phyloP scores from a whole-genome alignment of 2,113 vertebrate genomes.

The Otus sunia region DNA sequence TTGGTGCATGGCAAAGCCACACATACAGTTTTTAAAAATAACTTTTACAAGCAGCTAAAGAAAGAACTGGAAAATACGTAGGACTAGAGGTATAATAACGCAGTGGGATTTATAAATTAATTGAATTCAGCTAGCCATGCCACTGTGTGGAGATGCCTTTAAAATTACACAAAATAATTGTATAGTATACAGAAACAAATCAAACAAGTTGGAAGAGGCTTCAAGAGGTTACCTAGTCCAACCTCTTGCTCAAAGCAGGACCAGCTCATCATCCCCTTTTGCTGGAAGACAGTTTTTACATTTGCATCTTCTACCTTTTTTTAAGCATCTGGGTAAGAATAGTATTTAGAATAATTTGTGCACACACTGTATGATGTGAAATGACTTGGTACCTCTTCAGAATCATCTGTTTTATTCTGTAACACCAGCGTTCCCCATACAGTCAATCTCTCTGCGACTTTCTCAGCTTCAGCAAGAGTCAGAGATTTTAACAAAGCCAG shows the following conservation, averaged over 20 bases:
- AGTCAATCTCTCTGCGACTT: conserved; percentile 80
- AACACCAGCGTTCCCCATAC: conserved; percentile 83
- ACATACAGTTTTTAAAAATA: not conserved
- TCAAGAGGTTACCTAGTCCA: not conserved
- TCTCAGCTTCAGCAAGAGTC: conserved; percentile 74
- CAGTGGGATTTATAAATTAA: not conserved
- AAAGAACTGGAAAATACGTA: not conserved
- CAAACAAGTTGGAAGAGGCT: not conserved
- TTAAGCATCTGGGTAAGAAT: not conserved
- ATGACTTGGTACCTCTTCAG: conserved; percentile 72
- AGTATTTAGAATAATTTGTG: not conserved
- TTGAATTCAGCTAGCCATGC: not conserved
- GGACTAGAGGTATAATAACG: not conserved
- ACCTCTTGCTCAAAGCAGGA: not conserved
- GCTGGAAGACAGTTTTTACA: not conserved
- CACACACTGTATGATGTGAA: not conserved
- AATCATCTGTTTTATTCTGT: conserved; percentile 77
- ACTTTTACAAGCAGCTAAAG: not conserved
- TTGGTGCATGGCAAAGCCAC: not conserved
- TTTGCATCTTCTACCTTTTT: not conserved
- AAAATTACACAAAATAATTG: not conserved
- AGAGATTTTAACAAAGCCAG: conserved; percentile 81
- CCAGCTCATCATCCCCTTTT: not conserved
- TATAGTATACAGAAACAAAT: not conserved
- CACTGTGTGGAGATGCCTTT: not conserved